These are phyloP conservation scores for Syrrhaptes paradoxus DNA, from an alignment of 2,113 vertebrate genomes.

Conservation along the genomic window DNA sequence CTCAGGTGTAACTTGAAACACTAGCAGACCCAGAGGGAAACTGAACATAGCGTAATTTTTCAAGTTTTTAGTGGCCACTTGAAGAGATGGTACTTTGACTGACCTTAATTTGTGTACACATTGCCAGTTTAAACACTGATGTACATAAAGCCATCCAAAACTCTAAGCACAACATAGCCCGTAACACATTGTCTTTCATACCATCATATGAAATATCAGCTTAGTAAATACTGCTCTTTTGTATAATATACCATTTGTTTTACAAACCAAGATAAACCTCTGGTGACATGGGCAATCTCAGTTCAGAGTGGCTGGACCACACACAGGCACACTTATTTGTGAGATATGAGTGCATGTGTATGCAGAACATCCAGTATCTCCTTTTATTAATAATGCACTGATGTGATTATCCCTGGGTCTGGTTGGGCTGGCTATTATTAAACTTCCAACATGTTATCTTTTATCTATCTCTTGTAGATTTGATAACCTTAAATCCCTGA, in stretches of 20 bases:
- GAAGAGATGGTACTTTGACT: neutral
- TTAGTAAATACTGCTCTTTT: neutral
- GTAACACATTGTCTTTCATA: neutral
- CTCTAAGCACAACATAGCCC: neutral
- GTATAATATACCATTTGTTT: neutral
- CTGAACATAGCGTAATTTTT: neutral
- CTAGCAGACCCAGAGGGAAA: neutral
- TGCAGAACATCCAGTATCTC: neutral
- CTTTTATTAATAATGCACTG: neutral
- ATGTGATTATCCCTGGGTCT: neutral
- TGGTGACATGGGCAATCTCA: neutral
- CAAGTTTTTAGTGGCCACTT: neutral
- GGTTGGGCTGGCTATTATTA: neutral
- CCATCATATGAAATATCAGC: neutral
- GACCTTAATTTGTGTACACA: neutral
- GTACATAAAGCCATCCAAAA: neutral
- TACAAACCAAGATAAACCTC: neutral
- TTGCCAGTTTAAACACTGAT: neutral
- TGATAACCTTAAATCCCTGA: neutral
- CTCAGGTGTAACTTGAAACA: neutral
- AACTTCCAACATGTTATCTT: neutral
- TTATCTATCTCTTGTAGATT: neutral
- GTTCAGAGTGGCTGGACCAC: neutral
- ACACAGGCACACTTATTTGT: rapidly evolving
- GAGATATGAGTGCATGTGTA: neutral